Evolutionary conservation across 1,140 invertebrate genomes (phyloP), one percentile per base, ranked within the genome.

Genomic region (Papilio glaucus): DNA sequence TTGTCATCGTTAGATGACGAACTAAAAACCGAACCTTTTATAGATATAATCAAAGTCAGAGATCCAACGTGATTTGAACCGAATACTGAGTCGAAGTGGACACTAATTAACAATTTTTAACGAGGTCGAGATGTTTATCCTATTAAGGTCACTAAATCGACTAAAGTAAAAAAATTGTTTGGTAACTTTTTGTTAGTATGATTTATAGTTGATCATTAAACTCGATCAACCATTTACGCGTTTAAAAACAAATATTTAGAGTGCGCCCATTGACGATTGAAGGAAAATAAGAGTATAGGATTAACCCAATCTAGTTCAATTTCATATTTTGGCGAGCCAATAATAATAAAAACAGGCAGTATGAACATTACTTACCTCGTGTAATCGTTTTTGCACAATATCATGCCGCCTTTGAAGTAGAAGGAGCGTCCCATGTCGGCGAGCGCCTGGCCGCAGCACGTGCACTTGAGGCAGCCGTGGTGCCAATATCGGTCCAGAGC

Each of bases 401-500:
- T 98, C 96, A 98, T 98, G 80, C 97, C 97, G 68, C 96, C 95
- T 94, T 97, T 97, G 83, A 97, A 97, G 93, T 97, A 99, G 94
- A 98, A 99, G 76, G 97, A 97, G 53, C 95, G 94, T 49, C 97
- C 97, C 85, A 98, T 96, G 84, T 98, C 98, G 72, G 97, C 97
- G 73, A 99, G 94, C 84, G 96, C 96, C 71, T 96, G 96, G 69
- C 95, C 95, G 92, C 98, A 99, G 90, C 96, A 97, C 78, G 97
- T 95, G 94, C 98, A 99, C 93, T 98, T 99, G 80, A 98, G 95
- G 93, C 98, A 98, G 76, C 95, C 95, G 93, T 97, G 96, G 94
- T 99, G 98, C 98, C 98, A 99, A 93, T 98, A 98, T 85, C 97
- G 95, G 94, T 98, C 98, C 86, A 98, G 94, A 62, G 97, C 97